These are phyloP conservation scores for Piprites chloris DNA, from an alignment of 2,113 vertebrate genomes.

Conservation along the genomic window DNA sequence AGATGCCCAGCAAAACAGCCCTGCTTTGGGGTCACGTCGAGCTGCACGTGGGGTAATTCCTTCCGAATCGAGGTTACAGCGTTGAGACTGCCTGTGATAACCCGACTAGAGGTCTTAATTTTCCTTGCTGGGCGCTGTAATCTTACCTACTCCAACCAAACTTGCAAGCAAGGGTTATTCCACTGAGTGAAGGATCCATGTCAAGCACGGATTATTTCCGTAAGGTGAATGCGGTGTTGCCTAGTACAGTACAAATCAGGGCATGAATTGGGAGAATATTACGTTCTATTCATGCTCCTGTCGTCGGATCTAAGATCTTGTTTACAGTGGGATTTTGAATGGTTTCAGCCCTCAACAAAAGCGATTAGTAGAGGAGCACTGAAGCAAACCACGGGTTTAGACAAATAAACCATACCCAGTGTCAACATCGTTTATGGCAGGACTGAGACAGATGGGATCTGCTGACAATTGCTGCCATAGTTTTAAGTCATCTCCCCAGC, in stretches of 20 bases:
- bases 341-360: not conserved
- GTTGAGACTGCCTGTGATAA: not conserved
- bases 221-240: not conserved
- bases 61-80: fast-evolving
- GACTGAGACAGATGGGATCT: not conserved
- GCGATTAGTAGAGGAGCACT: not conserved
- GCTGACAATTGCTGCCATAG: not conserved
- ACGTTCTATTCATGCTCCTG: not conserved
- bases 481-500: not conserved
- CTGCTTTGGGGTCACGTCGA: not conserved
- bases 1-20: not conserved
- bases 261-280: not conserved
- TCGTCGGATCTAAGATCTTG: not conserved
- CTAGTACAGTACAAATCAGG: not conserved
- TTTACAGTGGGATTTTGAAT: not conserved
- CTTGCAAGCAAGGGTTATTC: not conserved
- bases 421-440: not conserved
- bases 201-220: fast-evolving
- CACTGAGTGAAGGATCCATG: fast-evolving
- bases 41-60: fast-evolving
- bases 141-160: not conserved
- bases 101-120: not conserved
- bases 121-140: fast-evolving
- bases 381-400: not conserved
- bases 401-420: not conserved